These are phyloP conservation scores for Zaprionus inermis DNA, from an alignment of 1,140 invertebrate species.

Conservation along the genomic window DNA sequence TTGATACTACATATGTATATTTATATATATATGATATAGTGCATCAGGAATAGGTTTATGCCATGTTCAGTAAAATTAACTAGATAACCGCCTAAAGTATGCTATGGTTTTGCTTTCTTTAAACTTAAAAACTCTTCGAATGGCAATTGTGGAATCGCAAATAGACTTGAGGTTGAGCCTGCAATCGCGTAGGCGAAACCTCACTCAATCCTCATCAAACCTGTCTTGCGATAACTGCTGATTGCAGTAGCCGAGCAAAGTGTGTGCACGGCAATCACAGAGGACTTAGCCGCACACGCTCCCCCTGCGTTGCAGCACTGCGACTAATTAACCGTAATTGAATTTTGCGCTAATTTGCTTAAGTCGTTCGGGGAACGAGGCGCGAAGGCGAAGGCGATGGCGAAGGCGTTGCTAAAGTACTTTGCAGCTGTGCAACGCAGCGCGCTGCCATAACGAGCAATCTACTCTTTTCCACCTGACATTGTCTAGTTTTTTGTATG, in stretches of 20 bases:
- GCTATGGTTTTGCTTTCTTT: neutral
- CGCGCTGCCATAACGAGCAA: slow-evolving; percentile 27
- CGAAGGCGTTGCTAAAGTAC: slow-evolving; percentile 21
- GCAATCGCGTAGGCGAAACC: neutral
- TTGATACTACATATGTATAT: too few relatives aligned
- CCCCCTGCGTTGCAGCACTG: slow-evolving; percentile 26
- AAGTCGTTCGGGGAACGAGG: slow-evolving; percentile 37
- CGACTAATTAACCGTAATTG: slow-evolving; percentile 72
- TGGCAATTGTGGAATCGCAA: neutral
- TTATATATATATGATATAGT: too few relatives aligned
- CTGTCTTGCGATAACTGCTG: slow-evolving; percentile 1
- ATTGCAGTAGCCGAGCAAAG: neutral
- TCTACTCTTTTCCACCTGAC: slow-evolving; percentile 6
- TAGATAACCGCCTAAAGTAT: neutral
- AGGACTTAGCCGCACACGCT: neutral
- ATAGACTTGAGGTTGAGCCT: neutral
- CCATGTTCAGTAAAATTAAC: too few relatives aligned
- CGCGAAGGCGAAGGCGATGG: neutral
- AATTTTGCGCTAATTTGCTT: slow-evolving; percentile 69
- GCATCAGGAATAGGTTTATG: too few relatives aligned
- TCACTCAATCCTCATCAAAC: slow-evolving; percentile 1
- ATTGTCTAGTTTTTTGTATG: neutral
- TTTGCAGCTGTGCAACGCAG: neutral
- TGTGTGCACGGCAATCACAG: neutral
- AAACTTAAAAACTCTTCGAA: neutral